A percentile compares a stretch with the other conserved stretches of the same genome.
Conservation (phyloP, 2,888 invertebrate genomes). For the Melanostoma scalare region DNA sequence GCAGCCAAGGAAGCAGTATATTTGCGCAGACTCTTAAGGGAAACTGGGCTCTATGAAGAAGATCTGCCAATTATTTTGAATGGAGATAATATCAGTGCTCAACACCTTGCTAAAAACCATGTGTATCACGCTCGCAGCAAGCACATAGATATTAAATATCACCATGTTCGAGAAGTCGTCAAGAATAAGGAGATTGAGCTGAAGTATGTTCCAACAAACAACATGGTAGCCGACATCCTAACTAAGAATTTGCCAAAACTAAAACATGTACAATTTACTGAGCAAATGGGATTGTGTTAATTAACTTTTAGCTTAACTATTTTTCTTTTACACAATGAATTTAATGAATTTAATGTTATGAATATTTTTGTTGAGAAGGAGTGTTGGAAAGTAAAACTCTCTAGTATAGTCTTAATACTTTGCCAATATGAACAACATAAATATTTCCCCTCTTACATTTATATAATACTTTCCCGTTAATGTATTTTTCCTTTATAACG, state of each 20-base stretch:
- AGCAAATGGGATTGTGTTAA: too few species aligned
- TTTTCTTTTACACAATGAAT: too few species aligned
- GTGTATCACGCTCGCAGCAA: constrained; percentile 61
- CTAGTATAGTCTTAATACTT: too few species aligned
- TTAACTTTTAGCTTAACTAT: too few species aligned
- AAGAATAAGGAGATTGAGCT: constrained; percentile 24
- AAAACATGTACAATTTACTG: neutral
- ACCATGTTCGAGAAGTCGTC: constrained; percentile 28
- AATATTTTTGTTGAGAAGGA: too few species aligned
- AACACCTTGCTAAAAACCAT: constrained; percentile 64
- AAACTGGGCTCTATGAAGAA: constrained; percentile 66
- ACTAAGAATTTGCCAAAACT: constrained; percentile 4
- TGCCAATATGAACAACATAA: too few species aligned
- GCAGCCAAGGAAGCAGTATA: neutral
- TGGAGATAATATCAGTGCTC: constrained; percentile 43
- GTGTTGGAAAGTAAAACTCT: too few species aligned
- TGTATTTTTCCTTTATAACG: too few species aligned
- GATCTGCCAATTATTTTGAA: constrained; percentile 49
- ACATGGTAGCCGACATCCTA: constrained; percentile 31
- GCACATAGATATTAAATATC: constrained; percentile 44
- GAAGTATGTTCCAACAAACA: constrained; percentile 38
- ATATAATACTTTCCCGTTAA: too few species aligned
- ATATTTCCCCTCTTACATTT: too few species aligned
- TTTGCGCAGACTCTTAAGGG: constrained; percentile 30
- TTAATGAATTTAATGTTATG: too few species aligned